Evolutionary conservation across 2,888 invertebrate genomes (phyloP), one percentile per base, ranked within the genome.

Genomic region (Eilema caniola): DNA sequence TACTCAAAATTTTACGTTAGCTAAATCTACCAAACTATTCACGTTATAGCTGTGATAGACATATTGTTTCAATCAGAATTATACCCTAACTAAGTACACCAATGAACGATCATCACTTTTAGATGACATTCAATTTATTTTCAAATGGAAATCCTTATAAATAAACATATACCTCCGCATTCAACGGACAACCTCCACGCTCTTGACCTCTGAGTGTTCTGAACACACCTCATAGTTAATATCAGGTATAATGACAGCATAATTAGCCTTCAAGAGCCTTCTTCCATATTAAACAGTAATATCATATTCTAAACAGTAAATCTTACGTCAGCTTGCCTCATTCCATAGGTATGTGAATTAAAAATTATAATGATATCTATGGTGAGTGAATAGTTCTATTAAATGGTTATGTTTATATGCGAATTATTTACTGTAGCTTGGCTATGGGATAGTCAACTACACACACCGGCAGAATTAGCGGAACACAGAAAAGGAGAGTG

Each of bases 271-370:
- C 24, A 62, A 23, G 56, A 53, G 61, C 28, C 59, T 69, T 69
- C 69, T 69, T 62, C 60, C 62, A 66, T 64, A 62, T 67, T n/a
- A 23, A 71, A 59, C 62, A 63, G 59, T 47, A 64, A 60, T 61
- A 71, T 63, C 28, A 64, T 71, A 67, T 60, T 70, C 66, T 62
- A 59, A 28, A 61, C 33, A 31, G 61, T 23, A 65, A 66, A n/a
- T 31, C 60, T 80, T 73, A 76, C 73, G 76, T 80, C 74, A 80
- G 20, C 60, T 31, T 31, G 63, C 57, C 33, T 59, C 53, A 61
- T 59, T 67, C 59, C 41, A 41, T 62, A 81, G 80, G 70, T 73
- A 84, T 85, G 76, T 78, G 72, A 75, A 82, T 85, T 80, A 80
- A 62, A 73, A 79, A 76, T 81, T 79, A 70, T 76, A 80, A 80